A percentile compares a stretch with the other conserved stretches of the same genome.
phyloP scores from a whole-genome alignment of 2,888 invertebrate genomes.

The Ormyrus rosae region DNA sequence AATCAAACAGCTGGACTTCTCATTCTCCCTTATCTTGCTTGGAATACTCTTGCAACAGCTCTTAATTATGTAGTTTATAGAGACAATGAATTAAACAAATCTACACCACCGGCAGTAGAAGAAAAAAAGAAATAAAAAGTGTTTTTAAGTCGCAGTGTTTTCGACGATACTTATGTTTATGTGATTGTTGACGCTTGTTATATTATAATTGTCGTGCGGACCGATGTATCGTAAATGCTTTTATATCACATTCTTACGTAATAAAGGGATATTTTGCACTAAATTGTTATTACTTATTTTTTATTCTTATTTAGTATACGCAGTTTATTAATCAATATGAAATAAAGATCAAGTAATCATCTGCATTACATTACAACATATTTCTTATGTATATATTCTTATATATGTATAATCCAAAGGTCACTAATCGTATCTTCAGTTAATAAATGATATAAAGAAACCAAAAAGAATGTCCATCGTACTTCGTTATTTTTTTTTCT shows the following conservation, averaged over 20 bases:
- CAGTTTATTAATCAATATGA: constrained; percentile 71
- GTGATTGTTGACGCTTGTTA: constrained; percentile 50
- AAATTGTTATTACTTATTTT: constrained; percentile 21
- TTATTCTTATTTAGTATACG: constrained; percentile 62
- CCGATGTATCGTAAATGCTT: constrained; percentile 32
- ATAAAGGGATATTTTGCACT: constrained; percentile 59
- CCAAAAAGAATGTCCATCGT: constrained; percentile 45
- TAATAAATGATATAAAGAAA: constrained; percentile 66
- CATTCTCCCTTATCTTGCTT: constrained; percentile 86
- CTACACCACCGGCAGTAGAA: constrained; percentile 64
- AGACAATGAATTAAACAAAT: constrained; percentile 75
- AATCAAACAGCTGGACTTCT: constrained; percentile 82
- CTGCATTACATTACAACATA: constrained; percentile 69
- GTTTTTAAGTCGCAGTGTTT: constrained; percentile 23
- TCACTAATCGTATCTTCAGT: constrained; percentile 61
- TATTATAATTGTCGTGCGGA: constrained; percentile 27
- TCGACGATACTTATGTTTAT: constrained; percentile 51
- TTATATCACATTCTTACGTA: constrained; percentile 43
- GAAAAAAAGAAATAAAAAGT: constrained; percentile 61
- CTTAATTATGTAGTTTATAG: constrained; percentile 83
- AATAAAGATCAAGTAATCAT: constrained; percentile 71
- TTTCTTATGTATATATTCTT: constrained; percentile 61
- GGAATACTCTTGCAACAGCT: constrained; percentile 83
- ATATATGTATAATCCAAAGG: constrained; percentile 56
- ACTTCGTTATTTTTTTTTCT: constrained; percentile 34